Base-by-base conservation (phyloP, 2,797 vertebrate genomes). In the Botia kubotai region DNA sequence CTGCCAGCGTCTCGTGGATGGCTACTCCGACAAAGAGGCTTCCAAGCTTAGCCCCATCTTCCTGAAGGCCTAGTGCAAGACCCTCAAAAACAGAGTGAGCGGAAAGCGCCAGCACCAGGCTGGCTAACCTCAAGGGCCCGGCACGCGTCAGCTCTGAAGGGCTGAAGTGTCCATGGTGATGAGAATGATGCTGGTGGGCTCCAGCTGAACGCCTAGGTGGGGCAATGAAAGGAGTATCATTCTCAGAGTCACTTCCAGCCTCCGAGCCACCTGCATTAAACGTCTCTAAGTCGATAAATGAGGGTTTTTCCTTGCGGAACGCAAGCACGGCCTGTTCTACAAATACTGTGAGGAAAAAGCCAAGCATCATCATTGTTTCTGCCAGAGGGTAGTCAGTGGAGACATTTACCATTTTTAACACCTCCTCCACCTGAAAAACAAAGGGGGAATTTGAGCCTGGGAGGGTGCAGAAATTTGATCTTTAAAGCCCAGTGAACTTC, bases 251-350 rank as follows among this genome's bases (percentile, higher is more conserved):
- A 0, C 97, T 98, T 78, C 97, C 97, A 0, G 81, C 93, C 2
- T 98, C 97, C 0, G 96, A 98, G 36, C 95, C 95, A 0, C 95
- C 96, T 0, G 95, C 95, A 0, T 97, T 98, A 89, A 99, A 97
- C 7, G 96, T 98, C 88, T 98, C 96, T 78, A 98, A 87, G 92
- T 96, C 94, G 2, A 98, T 98, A 90, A 98, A 97, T 26, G 97
- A 94, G 0, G 96, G 96, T 6, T 93, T 95, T 86, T 98, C 96
- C 87, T 94, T 97, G 86, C 93, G 93, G 86, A 96, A 95, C 66
- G 94, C 96, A 78, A 98, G 90, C 60, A 98, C 29, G 0, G 95
- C 87, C 89, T 98, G 97, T 85, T 99, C 97, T 74, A 97, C 91
- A 0, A 99, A 96, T 6, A 98, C 93, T 0, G 95, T 96, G 71